Conservation (phyloP, 2,888 invertebrate genomes). For the Germaria angustata region DNA sequence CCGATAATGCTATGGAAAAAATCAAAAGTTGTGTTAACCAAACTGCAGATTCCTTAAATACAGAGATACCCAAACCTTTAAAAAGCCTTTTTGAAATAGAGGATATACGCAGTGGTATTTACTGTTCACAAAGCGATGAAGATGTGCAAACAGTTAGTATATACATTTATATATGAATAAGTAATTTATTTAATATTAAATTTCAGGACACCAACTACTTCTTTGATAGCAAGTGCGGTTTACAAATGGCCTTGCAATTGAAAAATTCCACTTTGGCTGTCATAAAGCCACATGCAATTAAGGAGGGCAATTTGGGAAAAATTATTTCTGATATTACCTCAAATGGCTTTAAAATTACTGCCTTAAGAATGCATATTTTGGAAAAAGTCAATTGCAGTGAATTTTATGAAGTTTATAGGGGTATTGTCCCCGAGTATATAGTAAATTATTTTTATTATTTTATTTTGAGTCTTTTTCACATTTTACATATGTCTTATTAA, state of each 20-base stretch:
- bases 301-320: conserved; percentile 86
- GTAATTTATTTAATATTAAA: background rate
- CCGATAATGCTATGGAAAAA: conserved; percentile 77
- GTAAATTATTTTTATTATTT: conserved; percentile 79
- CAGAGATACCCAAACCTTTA: conserved; percentile 77
- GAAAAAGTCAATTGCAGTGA: conserved; percentile 92
- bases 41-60: conserved; percentile 67
- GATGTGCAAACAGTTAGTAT: conserved; percentile 69
- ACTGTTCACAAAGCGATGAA: conserved; percentile 83
- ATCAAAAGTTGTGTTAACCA: conserved; percentile 71
- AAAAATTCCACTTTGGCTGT: conserved; percentile 89
- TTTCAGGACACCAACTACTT: conserved; percentile 82
- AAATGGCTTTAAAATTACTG: conserved; percentile 89
- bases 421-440: conserved; percentile 89
- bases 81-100: conserved; percentile 86
- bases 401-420: conserved; percentile 95
- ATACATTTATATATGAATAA: background rate
- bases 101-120: conserved; percentile 85
- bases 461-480: background rate
- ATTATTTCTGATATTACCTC: conserved; percentile 87
- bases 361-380: conserved; percentile 89
- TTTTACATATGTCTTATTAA: conserved; percentile 20
- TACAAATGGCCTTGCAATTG: conserved; percentile 82
- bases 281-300: conserved; percentile 93
- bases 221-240: conserved; percentile 82